Percentiles rank a stretch among this genome's conserved stretches.
These are phyloP conservation scores for Eciton burchellii DNA, from an alignment of 1,140 invertebrate species.

Conservation along the genomic window DNA sequence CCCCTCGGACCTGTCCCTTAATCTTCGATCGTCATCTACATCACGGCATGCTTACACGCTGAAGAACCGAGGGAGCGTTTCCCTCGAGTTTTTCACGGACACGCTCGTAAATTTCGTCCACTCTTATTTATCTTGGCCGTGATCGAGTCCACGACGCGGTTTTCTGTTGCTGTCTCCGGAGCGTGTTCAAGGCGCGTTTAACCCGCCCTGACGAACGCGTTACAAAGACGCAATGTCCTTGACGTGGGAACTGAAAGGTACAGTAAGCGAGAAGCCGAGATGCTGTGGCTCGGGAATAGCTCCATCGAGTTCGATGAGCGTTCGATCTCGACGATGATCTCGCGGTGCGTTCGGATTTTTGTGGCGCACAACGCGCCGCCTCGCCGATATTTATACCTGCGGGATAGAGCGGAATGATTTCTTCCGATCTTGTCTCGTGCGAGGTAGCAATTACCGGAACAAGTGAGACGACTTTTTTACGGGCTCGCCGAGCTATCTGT, in stretches of 20 bases:
- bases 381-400: conserved; percentile 1
- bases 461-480: conserved; percentile 71
- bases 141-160: conserved; percentile 70
- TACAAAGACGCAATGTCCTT: conserved; percentile 54
- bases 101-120: conserved; percentile 74
- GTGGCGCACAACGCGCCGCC: not conserved
- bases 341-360: conserved; percentile 22
- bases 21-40: conserved; percentile 73
- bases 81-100: conserved; percentile 67
- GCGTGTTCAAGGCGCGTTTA: conserved; percentile 1
- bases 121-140: conserved; percentile 72
- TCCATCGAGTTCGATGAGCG: conserved; percentile 9
- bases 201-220: conserved; percentile 29
- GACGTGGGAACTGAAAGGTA: conserved; percentile 59
- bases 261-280: conserved; percentile 11
- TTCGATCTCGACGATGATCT: conserved; percentile 24
- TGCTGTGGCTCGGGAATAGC: conserved; percentile 18
- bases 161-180: conserved; percentile 51
- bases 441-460: conserved; percentile 70
- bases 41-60: conserved; percentile 62
- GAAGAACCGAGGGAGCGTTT: conserved; percentile 58
- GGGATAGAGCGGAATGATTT: conserved; percentile 16
- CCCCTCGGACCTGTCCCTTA: conserved; percentile 66
- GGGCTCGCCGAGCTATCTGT: conserved; percentile 66
- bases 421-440: conserved; percentile 56